Evolutionary conservation across 2,797 vertebrate species (phyloP).

Genomic region (Thripadectes ignobilis): DNA sequence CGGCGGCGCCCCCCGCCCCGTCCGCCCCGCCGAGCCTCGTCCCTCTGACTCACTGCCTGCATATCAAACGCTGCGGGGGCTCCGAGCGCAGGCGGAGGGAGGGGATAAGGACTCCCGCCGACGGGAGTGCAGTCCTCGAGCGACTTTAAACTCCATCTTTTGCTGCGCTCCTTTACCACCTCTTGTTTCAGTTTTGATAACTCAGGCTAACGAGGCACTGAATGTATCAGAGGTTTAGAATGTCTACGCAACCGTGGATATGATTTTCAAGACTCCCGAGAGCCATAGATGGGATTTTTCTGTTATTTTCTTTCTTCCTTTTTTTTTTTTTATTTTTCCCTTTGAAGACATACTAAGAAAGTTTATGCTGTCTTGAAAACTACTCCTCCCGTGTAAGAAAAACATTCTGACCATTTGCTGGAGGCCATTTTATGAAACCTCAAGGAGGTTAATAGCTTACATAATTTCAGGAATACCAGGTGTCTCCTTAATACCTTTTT

Average conservation of each 20-base stretch:
- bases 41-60: background rate
- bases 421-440: slow-evolving; percentile 65
- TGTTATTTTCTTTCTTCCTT: background rate
- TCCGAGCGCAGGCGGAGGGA: background rate
- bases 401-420: slow-evolving; percentile 39
- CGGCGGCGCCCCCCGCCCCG: background rate
- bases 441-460: slow-evolving; percentile 6
- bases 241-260: slow-evolving; percentile 2
- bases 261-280: slow-evolving; percentile 43
- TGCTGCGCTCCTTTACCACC: slow-evolving; percentile 26
- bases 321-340: background rate
- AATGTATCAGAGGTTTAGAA: background rate
- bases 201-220: slow-evolving; percentile 18
- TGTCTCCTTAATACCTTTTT: background rate
- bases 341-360: background rate
- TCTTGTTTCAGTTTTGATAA: slow-evolving; percentile 32
- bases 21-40: background rate
- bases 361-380: slow-evolving; percentile 8
- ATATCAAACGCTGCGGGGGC: background rate
- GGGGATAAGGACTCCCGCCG: background rate
- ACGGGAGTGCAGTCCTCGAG: background rate
- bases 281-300: slow-evolving; percentile 1
- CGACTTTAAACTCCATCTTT: slow-evolving; percentile 25
- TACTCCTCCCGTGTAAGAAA: background rate
- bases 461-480: slow-evolving; percentile 26